A percentile compares a stretch with the other conserved stretches of the same genome.
Conservation (phyloP, 2,113 vertebrate species). For the Marcusenius ussheri region DNA sequence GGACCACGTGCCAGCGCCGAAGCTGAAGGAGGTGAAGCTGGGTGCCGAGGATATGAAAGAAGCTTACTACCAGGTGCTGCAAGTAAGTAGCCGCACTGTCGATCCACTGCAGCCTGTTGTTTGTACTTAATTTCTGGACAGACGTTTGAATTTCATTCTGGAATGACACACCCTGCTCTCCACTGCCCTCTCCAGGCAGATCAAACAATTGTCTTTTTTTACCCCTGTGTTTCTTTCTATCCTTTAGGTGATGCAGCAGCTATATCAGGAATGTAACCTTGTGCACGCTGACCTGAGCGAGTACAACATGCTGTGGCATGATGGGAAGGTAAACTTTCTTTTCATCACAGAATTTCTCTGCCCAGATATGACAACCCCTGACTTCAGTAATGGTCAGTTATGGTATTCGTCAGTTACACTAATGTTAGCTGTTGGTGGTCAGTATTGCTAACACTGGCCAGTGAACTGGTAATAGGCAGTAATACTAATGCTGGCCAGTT, state of each 20-base stretch:
- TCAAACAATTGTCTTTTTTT: background rate
- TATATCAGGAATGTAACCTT: conserved; percentile 83
- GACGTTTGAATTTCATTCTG: background rate
- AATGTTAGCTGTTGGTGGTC: background rate
- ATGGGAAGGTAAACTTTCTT: conserved; percentile 53
- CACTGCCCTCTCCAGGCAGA: background rate
- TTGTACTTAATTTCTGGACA: background rate
- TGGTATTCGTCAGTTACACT: background rate
- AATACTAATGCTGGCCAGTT: background rate
- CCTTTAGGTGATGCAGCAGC: conserved; percentile 79
- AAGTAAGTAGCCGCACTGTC: conserved; percentile 53
- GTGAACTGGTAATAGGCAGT: background rate
- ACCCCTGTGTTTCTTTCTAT: background rate
- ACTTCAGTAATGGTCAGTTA: background rate
- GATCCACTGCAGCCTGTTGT: background rate
- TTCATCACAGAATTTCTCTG: background rate
- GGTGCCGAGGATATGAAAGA: conserved; percentile 77
- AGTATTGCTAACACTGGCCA: background rate
- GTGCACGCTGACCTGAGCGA: conserved; percentile 94
- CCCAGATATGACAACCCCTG: background rate
- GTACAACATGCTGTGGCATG: conserved; percentile 95
- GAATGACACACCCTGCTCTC: background rate
- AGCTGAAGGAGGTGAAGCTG: conserved; percentile 81
- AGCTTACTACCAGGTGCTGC: conserved; percentile 76
- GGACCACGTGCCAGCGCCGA: conserved; percentile 87